phyloP scores from a whole-genome alignment of 2,888 invertebrate genomes.

The Pinctada fucata region DNA sequence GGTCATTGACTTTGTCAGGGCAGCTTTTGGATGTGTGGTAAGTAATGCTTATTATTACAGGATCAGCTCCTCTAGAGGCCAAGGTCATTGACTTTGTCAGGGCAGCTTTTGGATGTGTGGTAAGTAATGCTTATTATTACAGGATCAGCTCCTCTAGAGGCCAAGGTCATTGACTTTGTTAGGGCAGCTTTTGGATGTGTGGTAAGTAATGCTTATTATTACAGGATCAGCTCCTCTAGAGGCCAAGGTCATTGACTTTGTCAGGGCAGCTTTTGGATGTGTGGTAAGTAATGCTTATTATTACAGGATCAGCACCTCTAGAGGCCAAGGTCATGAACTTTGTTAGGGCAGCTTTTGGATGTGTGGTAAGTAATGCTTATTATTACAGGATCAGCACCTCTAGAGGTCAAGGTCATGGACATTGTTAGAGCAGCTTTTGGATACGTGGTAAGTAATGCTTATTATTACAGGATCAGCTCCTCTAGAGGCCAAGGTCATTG shows the following conservation, averaged over 20 bases:
- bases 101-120: too few relatives aligned
- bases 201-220: slow-evolving; percentile 88
- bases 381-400: slow-evolving; percentile 96
- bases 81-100: too few relatives aligned
- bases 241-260: slow-evolving; percentile 94
- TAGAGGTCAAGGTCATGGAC: slow-evolving; percentile 94
- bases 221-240: slow-evolving; percentile 97
- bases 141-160: slow-evolving; percentile 96
- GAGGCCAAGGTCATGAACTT: slow-evolving; percentile 96
- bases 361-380: slow-evolving; percentile 78
- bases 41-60: slow-evolving; percentile 40
- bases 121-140: slow-evolving; percentile 92
- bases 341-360: slow-evolving; percentile 89
- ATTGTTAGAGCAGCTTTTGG: slow-evolving; percentile 93
- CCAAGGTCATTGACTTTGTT: slow-evolving; percentile 94
- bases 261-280: slow-evolving; percentile 88
- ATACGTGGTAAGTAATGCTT: slow-evolving; percentile 80
- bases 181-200: slow-evolving; percentile 86
- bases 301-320: slow-evolving; percentile 96
- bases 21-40: slow-evolving; percentile 83
- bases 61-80: too few relatives aligned
- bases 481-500: slow-evolving; percentile 93
- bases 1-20: slow-evolving; percentile 94
- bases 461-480: slow-evolving; percentile 98
- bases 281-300: slow-evolving; percentile 86